A percentile compares a stretch with the other conserved stretches of the same genome.
Evolutionary conservation across 30 jellyfish, hydroid and myxozoan species (phyloP).

Genomic region (Hydractinia echinata): DNA sequence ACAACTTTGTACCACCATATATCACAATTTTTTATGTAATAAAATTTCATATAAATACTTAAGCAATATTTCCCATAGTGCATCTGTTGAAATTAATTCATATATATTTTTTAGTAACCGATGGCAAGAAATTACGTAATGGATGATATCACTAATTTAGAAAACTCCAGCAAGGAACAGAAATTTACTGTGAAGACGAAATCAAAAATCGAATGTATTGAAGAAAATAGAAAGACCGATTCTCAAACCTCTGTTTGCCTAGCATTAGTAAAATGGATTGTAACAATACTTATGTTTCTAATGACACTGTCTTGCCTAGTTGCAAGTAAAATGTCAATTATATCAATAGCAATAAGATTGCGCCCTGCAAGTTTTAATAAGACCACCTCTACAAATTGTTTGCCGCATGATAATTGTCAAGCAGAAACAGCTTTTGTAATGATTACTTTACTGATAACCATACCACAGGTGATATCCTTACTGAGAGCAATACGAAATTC

Average conservation of each 20-base stretch:
- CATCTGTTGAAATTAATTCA: too few species aligned
- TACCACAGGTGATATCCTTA: slow-evolving; percentile 61
- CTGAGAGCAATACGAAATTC: slow-evolving; percentile 36
- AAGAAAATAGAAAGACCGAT: slow-evolving; percentile 23
- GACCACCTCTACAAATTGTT: slow-evolving; percentile 4
- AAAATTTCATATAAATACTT: too few species aligned
- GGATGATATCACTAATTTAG: too few species aligned
- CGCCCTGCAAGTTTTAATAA: slow-evolving; percentile 1
- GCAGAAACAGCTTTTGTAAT: slow-evolving; percentile 47
- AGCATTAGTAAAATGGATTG: slow-evolving; percentile 38
- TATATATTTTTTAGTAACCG: too few species aligned
- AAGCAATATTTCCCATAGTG: too few species aligned
- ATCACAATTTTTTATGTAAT: too few species aligned
- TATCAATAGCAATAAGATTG: slow-evolving; percentile 50
- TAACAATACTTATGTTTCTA: slow-evolving; percentile 39
- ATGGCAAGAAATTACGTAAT: too few species aligned
- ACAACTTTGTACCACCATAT: too few species aligned
- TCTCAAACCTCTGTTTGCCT: slow-evolving; percentile 33
- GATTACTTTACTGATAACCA: slow-evolving; percentile 51
- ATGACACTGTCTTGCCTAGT: slow-evolving; percentile 29
- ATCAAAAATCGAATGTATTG: slow-evolving; percentile 36
- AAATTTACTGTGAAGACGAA: not conserved
- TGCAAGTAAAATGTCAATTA: slow-evolving; percentile 52
- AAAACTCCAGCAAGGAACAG: too few species aligned
- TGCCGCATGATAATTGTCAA: not conserved